These are phyloP conservation scores for Drosophila suzukii DNA, from an alignment of 1,140 invertebrate genomes.

Conservation along the genomic window DNA sequence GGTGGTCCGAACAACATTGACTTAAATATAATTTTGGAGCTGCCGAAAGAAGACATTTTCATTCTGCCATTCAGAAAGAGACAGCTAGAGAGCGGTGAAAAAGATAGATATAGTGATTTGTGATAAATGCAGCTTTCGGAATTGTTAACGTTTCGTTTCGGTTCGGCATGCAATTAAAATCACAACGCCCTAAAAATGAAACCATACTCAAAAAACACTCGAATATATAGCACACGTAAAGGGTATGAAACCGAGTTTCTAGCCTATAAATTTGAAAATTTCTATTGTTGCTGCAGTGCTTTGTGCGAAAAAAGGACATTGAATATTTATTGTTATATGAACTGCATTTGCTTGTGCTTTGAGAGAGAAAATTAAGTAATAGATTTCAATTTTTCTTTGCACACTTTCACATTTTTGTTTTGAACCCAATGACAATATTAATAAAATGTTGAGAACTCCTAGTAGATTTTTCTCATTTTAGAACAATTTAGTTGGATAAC, in stretches of 20 bases:
- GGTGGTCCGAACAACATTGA: slow-evolving; percentile 14
- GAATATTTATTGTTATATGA: slow-evolving; percentile 8
- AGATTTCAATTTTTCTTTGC: background rate
- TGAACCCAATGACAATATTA: background rate
- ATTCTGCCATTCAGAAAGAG: background rate
- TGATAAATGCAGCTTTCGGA: slow-evolving; percentile 24
- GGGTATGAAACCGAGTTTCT: slow-evolving; percentile 1
- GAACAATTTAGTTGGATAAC: background rate
- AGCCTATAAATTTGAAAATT: background rate
- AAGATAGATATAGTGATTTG: background rate
- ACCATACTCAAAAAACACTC: slow-evolving; percentile 7
- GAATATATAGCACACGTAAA: background rate
- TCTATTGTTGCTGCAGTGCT: slow-evolving; percentile 3
- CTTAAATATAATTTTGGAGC: slow-evolving; percentile 19
- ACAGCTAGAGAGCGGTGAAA: slow-evolving; percentile 1
- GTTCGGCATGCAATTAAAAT: background rate
- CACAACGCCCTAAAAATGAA: slow-evolving; percentile 5
- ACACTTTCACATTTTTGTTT: background rate
- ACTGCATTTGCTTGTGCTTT: slow-evolving; percentile 10
- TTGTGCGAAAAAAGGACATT: slow-evolving; percentile 3
- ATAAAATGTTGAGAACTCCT: background rate
- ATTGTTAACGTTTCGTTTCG: slow-evolving; percentile 5
- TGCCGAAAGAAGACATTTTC: background rate
- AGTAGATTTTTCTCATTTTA: background rate
- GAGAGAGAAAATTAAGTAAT: background rate